Percentiles rank a stretch among this genome's conserved stretches.
Conservation (phyloP, 2,888 invertebrate species). For the Seira musarum region DNA sequence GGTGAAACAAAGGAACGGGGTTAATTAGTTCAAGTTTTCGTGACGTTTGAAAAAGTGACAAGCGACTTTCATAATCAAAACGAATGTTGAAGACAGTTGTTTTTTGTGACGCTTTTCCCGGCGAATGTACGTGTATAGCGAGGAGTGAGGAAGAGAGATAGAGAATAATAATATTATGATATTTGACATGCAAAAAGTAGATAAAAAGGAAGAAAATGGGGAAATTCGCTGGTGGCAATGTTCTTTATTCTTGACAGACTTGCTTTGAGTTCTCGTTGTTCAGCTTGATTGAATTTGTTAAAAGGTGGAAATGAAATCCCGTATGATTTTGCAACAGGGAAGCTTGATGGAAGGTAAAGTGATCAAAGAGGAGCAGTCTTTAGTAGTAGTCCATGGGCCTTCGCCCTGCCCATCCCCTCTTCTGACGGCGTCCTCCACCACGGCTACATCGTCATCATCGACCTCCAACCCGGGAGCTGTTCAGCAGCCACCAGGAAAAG, state of each 20-base stretch:
- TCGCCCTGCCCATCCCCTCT: conserved; percentile 59
- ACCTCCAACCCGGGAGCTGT: conserved; percentile 29
- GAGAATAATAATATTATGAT: no score
- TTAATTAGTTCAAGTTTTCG: not conserved
- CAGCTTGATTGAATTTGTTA: not conserved
- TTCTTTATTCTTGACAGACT: not conserved
- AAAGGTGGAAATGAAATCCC: conserved; percentile 64
- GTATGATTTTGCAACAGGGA: conserved; percentile 68
- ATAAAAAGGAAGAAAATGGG: not conserved
- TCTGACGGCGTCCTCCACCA: conserved; percentile 24
- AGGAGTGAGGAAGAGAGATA: no score
- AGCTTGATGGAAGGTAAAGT: conserved; percentile 70
- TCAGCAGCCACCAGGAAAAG: conserved; percentile 64
- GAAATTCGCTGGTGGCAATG: not conserved
- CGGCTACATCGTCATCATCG: conserved; percentile 8
- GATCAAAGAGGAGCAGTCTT: conserved; percentile 69
- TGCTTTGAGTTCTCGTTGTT: not conserved
- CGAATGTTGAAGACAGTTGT: not conserved
- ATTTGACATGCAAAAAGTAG: not conserved
- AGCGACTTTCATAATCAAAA: not conserved
- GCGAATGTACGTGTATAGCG: not conserved
- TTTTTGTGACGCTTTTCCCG: not conserved
- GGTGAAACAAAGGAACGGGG: not conserved
- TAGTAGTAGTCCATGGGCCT: conserved; percentile 44
- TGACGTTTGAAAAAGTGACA: not conserved